Base-by-base conservation (phyloP, 2,888 invertebrate genomes). In the Deilephila elpenor region DNA sequence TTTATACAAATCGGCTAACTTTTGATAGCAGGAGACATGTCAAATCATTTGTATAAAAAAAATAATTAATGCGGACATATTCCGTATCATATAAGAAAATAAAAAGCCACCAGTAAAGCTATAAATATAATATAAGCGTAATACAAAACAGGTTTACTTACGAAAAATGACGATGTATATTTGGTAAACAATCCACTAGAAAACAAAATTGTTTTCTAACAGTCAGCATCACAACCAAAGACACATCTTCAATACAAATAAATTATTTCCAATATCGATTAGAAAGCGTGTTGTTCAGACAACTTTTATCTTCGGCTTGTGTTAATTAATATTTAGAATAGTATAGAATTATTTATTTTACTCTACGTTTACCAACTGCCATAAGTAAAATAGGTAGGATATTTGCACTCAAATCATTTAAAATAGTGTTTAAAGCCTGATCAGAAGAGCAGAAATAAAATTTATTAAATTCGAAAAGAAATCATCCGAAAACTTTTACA, bases 1-100 rank as follows among this genome's bases (percentile, higher is more conserved):
- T 89, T 73, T 84, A 94, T 32, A 91, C 90, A 20, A 93, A 94
- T 75, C 89, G 92, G 79, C 82, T 93, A 77, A 87, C 89, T 56
- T 95, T 94, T 79, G 94, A 94, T 73, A 93, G 89, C 73, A 86
- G 94, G 79, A 89, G 92, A 79, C 89, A 91, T 74, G 85, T 91
- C 51, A 86, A 91, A 77, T 84, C 86, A 71, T 76, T 80, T 71
- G 75, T 83, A 71, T 85, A 82, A 78, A 20, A 67, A 11, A 6
- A 5, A 19, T 5, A n/a, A 17, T 25, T 20, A 25, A 17, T 51
- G 19, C n/a, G 20, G n/a, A 20, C 8, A 67, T 67, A 51, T 51
- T 44, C 44, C 6, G 44, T 25, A 25, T 44, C 11, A 11, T 14
- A 4, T 44, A 44, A 17, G 3, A 51, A 25, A 67, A 51, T 25